A percentile compares a stretch with the other conserved stretches of the same genome.
These are phyloP conservation scores for Montipora cactus DNA, from an alignment of 64 coral and sea anemone genomes.

Conservation along the genomic window DNA sequence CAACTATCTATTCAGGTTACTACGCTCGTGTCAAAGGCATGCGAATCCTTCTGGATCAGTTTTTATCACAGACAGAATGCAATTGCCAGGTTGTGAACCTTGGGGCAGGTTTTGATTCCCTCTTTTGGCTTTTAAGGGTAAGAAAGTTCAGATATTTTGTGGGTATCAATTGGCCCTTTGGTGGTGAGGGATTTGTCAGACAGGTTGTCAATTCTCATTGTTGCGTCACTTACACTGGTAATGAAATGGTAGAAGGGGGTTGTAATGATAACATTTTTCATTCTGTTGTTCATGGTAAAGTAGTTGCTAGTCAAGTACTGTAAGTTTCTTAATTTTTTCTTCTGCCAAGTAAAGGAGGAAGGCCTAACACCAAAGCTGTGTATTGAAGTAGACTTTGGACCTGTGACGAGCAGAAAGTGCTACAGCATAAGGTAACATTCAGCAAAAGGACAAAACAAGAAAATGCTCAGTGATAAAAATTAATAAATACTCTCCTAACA, in stretches of 20 bases:
- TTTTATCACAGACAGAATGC: conserved; percentile 76
- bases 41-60: conserved; percentile 79
- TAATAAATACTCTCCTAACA: neutral
- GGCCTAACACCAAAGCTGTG: conserved; percentile 76
- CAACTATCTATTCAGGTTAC: conserved; percentile 61
- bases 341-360: conserved; percentile 65
- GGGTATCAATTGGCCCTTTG: no score
- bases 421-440: conserved; percentile 81
- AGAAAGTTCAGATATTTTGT: neutral
- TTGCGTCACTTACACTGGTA: no score
- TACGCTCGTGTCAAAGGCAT: conserved; percentile 95
- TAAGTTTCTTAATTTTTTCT: neutral
- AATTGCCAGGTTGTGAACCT: conserved; percentile 94
- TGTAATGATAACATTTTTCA: no score
- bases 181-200: neutral
- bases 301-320: no score
- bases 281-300: no score
- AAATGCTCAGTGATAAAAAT: neutral
- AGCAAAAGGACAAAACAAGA: no score
- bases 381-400: conserved; percentile 92
- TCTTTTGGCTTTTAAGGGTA: conserved; percentile 99
- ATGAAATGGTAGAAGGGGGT: no score
- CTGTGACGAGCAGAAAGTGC: conserved; percentile 91
- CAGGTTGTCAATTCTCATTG: no score
- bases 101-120: conserved; percentile 93